Evolutionary conservation across 2,113 vertebrate genomes (phyloP).

Genomic region (Sterrhoptilus dennistouni): DNA sequence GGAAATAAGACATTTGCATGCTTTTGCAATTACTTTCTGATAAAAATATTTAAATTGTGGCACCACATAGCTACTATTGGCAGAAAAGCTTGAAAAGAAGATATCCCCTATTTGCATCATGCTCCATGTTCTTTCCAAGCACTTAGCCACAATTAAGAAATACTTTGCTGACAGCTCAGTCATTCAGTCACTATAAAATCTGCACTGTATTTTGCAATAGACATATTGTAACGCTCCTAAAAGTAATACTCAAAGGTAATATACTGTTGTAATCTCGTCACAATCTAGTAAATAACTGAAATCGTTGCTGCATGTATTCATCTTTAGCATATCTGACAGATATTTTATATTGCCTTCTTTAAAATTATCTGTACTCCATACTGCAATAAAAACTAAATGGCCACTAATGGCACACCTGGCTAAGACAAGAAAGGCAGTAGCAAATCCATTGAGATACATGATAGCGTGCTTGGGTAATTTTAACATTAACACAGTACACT

Average conservation of each 20-base stretch:
- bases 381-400: conserved; percentile 22
- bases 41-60: conserved; percentile 42
- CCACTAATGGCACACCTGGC: not conserved
- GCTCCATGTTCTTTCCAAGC: conserved; percentile 20
- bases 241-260: conserved; percentile 11
- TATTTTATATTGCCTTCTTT: not conserved
- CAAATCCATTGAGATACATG: not conserved
- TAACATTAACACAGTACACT: not conserved
- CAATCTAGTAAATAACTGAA: conserved; percentile 37
- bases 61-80: not conserved
- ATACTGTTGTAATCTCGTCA: conserved; percentile 26
- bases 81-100: conserved; percentile 41
- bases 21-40: conserved; percentile 54
- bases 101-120: not conserved
- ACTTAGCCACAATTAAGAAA: conserved; percentile 54
- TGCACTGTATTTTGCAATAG: conserved; percentile 1
- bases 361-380: not conserved
- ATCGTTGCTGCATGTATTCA: not conserved
- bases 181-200: conserved; percentile 34
- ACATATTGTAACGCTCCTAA: not conserved
- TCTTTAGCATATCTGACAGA: conserved; percentile 3
- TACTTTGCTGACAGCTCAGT: conserved; percentile 56
- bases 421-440: not conserved
- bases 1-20: conserved; percentile 73
- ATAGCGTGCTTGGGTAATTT: not conserved